Percentiles rank a stretch among this genome's conserved stretches.
Evolutionary conservation across 2,797 vertebrate species (phyloP).

Genomic region (Pelobates cultripes): DNA sequence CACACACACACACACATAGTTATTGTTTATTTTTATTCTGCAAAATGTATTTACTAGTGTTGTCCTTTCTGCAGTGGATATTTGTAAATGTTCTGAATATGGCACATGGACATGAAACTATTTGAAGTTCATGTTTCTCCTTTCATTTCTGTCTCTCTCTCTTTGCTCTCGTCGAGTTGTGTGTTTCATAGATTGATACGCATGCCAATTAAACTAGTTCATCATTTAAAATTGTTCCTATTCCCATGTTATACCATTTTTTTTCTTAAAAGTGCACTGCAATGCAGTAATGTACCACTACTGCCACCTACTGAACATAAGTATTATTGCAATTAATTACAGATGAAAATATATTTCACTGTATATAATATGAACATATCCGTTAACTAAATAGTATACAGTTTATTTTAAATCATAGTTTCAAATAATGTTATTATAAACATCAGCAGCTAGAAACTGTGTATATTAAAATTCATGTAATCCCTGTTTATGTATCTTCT

Average conservation of each 20-base stretch:
- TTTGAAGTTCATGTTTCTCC: not conserved
- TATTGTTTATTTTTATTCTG: not conserved
- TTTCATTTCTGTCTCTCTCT: not conserved
- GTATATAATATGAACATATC: no score
- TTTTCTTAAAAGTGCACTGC: not conserved
- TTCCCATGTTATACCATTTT: not conserved
- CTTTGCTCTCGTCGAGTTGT: not conserved
- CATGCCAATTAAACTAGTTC: not conserved
- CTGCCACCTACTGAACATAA: constrained; percentile 31
- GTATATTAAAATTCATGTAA: no score
- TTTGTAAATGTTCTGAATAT: not conserved
- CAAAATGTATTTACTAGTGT: not conserved
- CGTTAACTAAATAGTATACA: no score
- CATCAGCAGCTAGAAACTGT: no score
- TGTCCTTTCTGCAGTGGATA: not conserved
- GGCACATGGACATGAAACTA: not conserved
- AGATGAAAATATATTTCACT: not conserved
- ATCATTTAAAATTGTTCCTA: not conserved
- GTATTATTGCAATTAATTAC: constrained; percentile 2
- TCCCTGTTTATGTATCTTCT: no score
- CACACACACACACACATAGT: no score
- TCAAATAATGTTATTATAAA: no score
- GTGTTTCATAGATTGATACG: not conserved
- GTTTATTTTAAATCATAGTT: no score
- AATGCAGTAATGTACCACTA: not conserved